Conservation (phyloP, 2,797 vertebrate genomes). For the Sus cebifrons region DNA sequence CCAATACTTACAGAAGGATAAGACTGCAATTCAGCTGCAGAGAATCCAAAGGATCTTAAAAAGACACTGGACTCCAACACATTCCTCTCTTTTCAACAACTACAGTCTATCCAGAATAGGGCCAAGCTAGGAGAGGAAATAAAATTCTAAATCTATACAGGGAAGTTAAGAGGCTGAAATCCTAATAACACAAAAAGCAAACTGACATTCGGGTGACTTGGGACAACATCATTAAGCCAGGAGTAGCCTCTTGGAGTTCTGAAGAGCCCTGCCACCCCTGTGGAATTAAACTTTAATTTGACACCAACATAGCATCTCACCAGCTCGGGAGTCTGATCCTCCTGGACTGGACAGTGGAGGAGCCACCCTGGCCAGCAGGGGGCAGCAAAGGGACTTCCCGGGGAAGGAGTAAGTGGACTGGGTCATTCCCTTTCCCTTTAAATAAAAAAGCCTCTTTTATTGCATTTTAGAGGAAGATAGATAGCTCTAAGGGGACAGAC, state of each 20-base stretch:
- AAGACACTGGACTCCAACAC: background rate
- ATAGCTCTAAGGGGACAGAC: background rate
- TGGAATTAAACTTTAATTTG: background rate
- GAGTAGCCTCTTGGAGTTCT: background rate
- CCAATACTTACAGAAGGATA: background rate
- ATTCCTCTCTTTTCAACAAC: background rate
- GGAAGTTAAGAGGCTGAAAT: background rate
- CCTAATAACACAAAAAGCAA: background rate
- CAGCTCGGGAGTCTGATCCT: background rate
- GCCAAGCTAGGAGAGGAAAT: background rate
- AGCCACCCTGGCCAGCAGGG: constrained; percentile 68
- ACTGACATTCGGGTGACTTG: background rate
- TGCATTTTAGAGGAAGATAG: constrained; percentile 11
- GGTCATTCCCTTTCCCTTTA: background rate
- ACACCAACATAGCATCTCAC: background rate
- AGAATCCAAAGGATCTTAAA: constrained; percentile 29
- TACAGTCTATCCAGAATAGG: background rate
- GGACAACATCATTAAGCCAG: background rate
- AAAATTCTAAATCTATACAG: background rate
- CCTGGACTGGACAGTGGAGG: background rate
- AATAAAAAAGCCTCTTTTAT: background rate
- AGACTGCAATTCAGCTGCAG: background rate
- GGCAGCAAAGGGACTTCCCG: background rate
- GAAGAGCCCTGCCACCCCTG: background rate
- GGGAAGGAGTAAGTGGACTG: background rate